These are phyloP conservation scores for Hyperoplus immaculatus DNA, from an alignment of 2,797 vertebrate genomes.

Conservation along the genomic window DNA sequence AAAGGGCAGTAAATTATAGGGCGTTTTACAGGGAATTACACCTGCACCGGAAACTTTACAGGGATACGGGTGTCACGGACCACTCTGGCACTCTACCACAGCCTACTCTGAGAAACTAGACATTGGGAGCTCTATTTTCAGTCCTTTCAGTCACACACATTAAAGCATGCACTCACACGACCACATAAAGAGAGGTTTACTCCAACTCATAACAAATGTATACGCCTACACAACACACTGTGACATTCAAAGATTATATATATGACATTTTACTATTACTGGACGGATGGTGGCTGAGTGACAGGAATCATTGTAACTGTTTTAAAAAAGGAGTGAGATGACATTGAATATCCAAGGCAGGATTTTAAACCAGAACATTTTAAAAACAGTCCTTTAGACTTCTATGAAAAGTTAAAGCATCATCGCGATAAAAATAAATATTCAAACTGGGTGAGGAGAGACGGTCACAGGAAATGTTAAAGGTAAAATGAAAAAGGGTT, in stretches of 20 bases:
- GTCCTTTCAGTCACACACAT: slow-evolving; percentile 50
- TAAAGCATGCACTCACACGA: slow-evolving; percentile 38
- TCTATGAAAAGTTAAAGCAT: not conserved
- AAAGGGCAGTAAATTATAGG: slow-evolving; percentile 93
- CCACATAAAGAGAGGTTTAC: slow-evolving; percentile 31
- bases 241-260: slow-evolving; percentile 43
- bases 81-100: slow-evolving; percentile 52
- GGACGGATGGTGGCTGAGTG: slow-evolving; percentile 1
- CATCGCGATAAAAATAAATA: not conserved
- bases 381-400: not conserved
- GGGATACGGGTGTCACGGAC: slow-evolving; percentile 87
- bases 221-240: slow-evolving; percentile 16
- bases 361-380: slow-evolving; percentile 10
- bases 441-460: not conserved
- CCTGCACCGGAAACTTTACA: slow-evolving; percentile 95
- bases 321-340: not conserved
- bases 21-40: slow-evolving; percentile 96
- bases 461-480: not conserved
- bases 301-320: slow-evolving; percentile 30
- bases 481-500: not conserved
- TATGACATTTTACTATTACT: slow-evolving; percentile 32
- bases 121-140: slow-evolving; percentile 48
- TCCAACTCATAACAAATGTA: slow-evolving; percentile 26
- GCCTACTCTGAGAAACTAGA: slow-evolving; percentile 43
- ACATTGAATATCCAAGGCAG: not conserved